These are phyloP conservation scores for Himalopsyche phryganea DNA, from an alignment of 1,140 invertebrate species.

Conservation along the genomic window DNA sequence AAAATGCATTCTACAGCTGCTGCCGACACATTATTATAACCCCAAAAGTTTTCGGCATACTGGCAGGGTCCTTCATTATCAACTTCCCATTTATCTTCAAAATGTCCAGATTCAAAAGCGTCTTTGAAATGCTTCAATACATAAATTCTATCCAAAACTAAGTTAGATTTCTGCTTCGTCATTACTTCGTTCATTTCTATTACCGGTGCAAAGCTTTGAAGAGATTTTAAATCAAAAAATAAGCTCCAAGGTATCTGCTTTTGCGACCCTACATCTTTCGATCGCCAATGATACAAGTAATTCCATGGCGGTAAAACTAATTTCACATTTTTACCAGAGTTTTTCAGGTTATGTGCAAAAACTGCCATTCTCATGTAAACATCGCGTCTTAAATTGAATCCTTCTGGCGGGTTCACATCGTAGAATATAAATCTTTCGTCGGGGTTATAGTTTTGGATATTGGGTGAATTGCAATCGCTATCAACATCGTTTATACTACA, in stretches of 20 bases:
- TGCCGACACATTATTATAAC: constrained; percentile 60
- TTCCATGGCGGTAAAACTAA: constrained; percentile 89
- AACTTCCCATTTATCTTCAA: constrained; percentile 77
- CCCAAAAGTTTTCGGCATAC: constrained; percentile 48
- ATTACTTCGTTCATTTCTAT: constrained; percentile 86
- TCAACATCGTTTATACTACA: too few relatives aligned
- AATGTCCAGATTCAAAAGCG: constrained; percentile 77
- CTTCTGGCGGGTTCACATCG: constrained; percentile 91
- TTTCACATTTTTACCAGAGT: constrained; percentile 53
- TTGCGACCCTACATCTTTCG: constrained; percentile 52
- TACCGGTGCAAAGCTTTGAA: constrained; percentile 78
- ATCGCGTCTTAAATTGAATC: constrained; percentile 94
- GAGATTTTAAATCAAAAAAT: constrained; percentile 84
- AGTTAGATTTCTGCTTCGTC: constrained; percentile 37
- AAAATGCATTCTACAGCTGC: constrained; percentile 71
- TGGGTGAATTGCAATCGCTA: too few relatives aligned
- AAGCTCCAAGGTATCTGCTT: constrained; percentile 66
- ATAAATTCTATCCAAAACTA: constrained; percentile 70
- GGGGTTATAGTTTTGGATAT: not conserved
- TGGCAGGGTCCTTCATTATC: constrained; percentile 49
- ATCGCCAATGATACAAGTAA: constrained; percentile 86
- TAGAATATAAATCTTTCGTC: constrained; percentile 72
- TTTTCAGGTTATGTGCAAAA: constrained; percentile 61
- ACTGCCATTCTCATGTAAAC: constrained; percentile 91
- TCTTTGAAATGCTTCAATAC: constrained; percentile 83